Base-by-base conservation (phyloP, 2,888 invertebrate species). In the Adela reaumurella region DNA sequence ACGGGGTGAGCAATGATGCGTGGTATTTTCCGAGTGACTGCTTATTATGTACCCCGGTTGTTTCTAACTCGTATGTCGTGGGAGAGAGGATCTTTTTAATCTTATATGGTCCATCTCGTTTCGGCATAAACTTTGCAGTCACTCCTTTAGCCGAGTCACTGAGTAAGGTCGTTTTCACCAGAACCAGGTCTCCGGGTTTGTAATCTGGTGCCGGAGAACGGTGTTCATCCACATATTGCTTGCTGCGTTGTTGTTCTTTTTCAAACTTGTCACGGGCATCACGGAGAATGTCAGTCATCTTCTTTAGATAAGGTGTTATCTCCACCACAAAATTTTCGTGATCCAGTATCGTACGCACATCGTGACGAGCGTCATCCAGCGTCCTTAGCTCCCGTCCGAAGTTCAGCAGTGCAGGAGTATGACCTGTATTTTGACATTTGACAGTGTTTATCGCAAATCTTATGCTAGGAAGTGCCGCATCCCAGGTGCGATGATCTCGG, bases 321-420 rank as follows among this genome's bases (percentile, higher is more conserved):
- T 57, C 52, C n/a, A 19, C 24, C 3, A 46, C 8, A 46, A 20
- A 10, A 14, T 46, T 46, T 14, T 46, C 46, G 46, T 20, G 8
- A 14, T 46, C 46, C 14, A 46, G 8, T n/a, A 20, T 46, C 17
- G 42, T 16, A 3, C 28, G 19, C 14, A 48, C 19, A 19, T 55
- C 53, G 16, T 19, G 19, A 1, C 20, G 20, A 5, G 47, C 52
- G 45, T 55, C 51, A 18, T 42, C 19, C 3, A 51, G 48, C 10
- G 54, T 50, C 2, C 53, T 19, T 1, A 57, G 17, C 43, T 58
- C 56, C 17, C 55, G 43, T 1, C 52, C 56, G 42, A 56, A 56
- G 1, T 51, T 54, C 1, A 56, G 45, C n/a, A 50, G 57, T 0
- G 55, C 56, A 1, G 55, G 49, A 0, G 53, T 47, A 17, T 28